phyloP scores from a whole-genome alignment of 2,113 vertebrate genomes.

The Prochilodus magdalenae region DNA sequence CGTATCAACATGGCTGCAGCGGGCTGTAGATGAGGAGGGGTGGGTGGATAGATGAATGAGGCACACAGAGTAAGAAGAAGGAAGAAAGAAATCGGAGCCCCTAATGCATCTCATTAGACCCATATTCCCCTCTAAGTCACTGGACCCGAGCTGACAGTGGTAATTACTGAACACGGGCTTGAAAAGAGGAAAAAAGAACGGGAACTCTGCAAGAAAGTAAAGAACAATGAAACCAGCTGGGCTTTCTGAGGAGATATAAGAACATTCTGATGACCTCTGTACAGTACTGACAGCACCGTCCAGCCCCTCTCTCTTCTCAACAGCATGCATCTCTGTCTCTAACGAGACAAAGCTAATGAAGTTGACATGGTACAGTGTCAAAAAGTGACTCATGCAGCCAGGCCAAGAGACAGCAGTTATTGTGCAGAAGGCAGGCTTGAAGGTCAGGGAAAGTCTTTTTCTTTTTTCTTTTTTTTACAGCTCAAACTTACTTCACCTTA shows the following conservation, averaged over 20 bases:
- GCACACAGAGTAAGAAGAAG: not conserved
- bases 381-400: not conserved
- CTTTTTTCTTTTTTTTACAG: too few relatives aligned
- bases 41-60: not conserved
- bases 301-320: not conserved
- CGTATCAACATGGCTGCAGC: not conserved
- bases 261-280: not conserved
- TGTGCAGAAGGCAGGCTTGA: not conserved
- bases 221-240: not conserved
- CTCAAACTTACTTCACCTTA: not conserved
- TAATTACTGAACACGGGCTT: conserved; percentile 10
- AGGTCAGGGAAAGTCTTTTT: not conserved
- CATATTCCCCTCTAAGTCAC: conserved; percentile 1
- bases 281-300: not conserved
- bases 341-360: conserved; percentile 18
- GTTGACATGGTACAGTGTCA: not conserved
- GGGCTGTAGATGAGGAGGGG: conserved; percentile 3
- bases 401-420: not conserved
- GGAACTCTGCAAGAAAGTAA: not conserved
- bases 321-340: not conserved
- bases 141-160: not conserved
- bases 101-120: not conserved
- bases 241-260: not conserved
- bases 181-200: not conserved
- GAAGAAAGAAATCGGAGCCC: not conserved